Evolutionary conservation across 2,113 vertebrate species (phyloP).

Genomic region (Beaufortia kweichowensis): DNA sequence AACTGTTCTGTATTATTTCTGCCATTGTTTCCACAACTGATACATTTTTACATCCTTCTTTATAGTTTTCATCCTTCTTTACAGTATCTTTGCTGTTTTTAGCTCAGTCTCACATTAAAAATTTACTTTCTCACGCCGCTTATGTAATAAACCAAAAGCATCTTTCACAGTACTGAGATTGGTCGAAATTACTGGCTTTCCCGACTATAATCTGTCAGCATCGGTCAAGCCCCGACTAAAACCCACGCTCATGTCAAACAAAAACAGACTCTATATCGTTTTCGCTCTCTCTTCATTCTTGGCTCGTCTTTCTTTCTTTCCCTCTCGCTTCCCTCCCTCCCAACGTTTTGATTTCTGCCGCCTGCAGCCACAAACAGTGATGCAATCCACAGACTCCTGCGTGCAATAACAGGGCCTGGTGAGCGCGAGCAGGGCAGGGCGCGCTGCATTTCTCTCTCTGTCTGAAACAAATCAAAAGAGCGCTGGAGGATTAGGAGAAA

Average conservation of each 20-base stretch:
- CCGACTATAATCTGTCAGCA: background rate
- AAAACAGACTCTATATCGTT: constrained; percentile 9
- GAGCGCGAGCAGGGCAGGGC: constrained; percentile 65
- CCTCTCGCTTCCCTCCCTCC: background rate
- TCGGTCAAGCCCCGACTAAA: background rate
- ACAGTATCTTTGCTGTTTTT: background rate
- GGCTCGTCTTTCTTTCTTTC: background rate
- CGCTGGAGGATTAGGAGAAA: constrained; percentile 51
- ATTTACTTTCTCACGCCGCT: background rate
- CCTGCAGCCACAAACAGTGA: constrained; percentile 72
- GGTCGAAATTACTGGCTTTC: background rate
- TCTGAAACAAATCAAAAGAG: constrained; percentile 57
- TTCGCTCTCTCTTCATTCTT: constrained; percentile 24
- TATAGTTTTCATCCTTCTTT: no score
- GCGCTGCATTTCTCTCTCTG: constrained; percentile 49
- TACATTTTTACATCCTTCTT: no score
- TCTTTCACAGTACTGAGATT: constrained; percentile 6
- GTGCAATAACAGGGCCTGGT: constrained; percentile 73
- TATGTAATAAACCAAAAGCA: constrained; percentile 33
- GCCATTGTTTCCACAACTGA: background rate
- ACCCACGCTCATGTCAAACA: background rate
- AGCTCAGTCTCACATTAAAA: background rate
- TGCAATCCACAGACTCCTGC: constrained; percentile 74
- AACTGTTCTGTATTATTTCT: background rate
- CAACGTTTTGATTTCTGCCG: constrained; percentile 65